Base-by-base conservation (phyloP, 2,797 vertebrate species). In the Cheracebus regulus region DNA sequence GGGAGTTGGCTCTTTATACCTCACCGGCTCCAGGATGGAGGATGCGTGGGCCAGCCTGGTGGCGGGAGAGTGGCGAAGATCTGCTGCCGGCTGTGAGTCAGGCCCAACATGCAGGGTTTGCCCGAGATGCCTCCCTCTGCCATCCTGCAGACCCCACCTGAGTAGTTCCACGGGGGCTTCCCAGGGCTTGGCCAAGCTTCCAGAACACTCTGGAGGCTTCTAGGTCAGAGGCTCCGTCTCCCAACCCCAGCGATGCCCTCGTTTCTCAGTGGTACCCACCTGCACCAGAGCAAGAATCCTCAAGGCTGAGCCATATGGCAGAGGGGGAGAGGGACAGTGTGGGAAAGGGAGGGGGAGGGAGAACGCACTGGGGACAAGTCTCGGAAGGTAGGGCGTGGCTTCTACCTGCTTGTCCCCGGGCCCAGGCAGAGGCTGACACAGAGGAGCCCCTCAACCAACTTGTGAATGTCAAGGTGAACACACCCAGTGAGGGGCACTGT, bases 401-500 rank as follows among this genome's bases (percentile, higher is more conserved):
- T 67, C 14, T 33, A 46, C 39, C 12, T 30, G 33, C 20, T 7
- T 2, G 39, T 90, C n/a, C 36, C 14, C 5, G 57, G 39, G 80
- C 58, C 61, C 8, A 0, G 3, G 61, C 30, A 7, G 61, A n/a
- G 44, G 46, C 70, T n/a, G 3, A 46, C 48, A 0, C 41, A n/a
- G 81, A 19, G 85, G 8, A 13, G 4, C 3, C 1, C 28, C 52
- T 41, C 26, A 11, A 0, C 2, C 17, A 55, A 17, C 6, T 4
- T 14, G 22, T 0, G 46, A 41, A 46, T 0, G 1, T 22, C 13
- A 50, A 46, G 7, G 39, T 30, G 13, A 36, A 19, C 36, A 28
- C 0, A 1, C 20, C 8, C 4, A 22, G 22, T 0, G 20, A 0
- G 0, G 24, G 44, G 39, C 5, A 0, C 75, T 1, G 19, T 13